phyloP scores from a whole-genome alignment of 2,113 vertebrate genomes.

The Tenrec ecaudatus region DNA sequence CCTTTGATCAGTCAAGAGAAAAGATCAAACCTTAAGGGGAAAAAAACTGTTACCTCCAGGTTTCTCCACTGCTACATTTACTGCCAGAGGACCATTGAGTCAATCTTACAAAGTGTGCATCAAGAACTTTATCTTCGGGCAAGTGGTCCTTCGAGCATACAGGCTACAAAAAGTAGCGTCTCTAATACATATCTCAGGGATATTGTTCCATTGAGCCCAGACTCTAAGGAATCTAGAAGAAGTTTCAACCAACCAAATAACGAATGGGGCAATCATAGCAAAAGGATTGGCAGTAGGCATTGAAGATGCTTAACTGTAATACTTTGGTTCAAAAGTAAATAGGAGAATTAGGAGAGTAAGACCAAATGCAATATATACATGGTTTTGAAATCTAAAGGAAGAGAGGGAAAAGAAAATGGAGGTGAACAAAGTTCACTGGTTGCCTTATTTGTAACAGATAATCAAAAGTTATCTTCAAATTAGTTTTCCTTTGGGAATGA shows the following conservation, averaged over 20 bases:
- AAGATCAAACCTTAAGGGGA: neutral
- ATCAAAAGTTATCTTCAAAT: neutral
- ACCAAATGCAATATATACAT: neutral
- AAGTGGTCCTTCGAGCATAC: neutral
- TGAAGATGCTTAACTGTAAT: neutral
- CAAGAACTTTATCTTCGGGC: neutral
- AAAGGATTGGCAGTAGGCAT: neutral
- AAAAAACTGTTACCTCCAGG: neutral
- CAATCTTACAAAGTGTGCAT: neutral
- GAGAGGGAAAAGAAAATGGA: neutral
- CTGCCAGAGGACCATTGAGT: neutral
- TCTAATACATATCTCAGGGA: neutral
- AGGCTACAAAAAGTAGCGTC: neutral
- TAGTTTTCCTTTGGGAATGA: neutral
- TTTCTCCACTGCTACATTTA: neutral
- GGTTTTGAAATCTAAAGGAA: neutral
- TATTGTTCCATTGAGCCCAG: neutral
- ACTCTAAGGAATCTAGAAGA: conserved; percentile 4
- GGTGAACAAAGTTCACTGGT: neutral
- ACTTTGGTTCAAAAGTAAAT: conserved; percentile 6
- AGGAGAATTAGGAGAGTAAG: neutral
- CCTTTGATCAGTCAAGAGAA: neutral
- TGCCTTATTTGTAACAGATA: neutral
- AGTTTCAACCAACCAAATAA: neutral
- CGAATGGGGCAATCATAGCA: neutral